Evolutionary conservation across 2,797 vertebrate species (phyloP).

Genomic region (Leontocebus nigricollis): DNA sequence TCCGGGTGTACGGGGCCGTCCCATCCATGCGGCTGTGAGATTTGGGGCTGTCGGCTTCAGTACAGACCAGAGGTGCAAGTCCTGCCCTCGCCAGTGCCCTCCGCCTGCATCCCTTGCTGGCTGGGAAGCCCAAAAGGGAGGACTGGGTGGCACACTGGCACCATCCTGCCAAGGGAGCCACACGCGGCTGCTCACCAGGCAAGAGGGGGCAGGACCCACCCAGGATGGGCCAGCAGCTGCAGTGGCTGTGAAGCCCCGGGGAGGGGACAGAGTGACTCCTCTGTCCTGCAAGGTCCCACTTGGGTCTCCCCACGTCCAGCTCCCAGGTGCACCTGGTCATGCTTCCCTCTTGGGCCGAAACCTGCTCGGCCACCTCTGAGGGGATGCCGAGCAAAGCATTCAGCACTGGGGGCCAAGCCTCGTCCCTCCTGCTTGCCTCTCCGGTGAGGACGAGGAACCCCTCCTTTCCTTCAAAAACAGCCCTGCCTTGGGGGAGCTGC

Average conservation of each 20-base stretch:
- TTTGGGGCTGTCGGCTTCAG: background rate
- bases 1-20: accelerated
- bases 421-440: accelerated
- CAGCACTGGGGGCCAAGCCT: background rate
- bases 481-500: accelerated
- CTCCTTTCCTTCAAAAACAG: background rate
- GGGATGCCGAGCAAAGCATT: background rate
- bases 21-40: background rate
- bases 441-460: background rate
- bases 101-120: background rate
- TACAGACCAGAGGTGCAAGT: background rate
- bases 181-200: background rate
- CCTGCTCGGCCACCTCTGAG: background rate
- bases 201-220: background rate
- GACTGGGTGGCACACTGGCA: accelerated
- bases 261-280: background rate
- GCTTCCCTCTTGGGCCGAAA: background rate
- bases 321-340: background rate
- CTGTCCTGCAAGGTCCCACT: background rate
- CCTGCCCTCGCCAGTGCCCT: background rate
- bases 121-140: background rate
- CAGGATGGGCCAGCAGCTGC: background rate
- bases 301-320: background rate
- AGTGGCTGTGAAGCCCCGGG: background rate
- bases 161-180: background rate